phyloP scores from a whole-genome alignment of 1,140 invertebrate species.

The Frieseomelitta varia region DNA sequence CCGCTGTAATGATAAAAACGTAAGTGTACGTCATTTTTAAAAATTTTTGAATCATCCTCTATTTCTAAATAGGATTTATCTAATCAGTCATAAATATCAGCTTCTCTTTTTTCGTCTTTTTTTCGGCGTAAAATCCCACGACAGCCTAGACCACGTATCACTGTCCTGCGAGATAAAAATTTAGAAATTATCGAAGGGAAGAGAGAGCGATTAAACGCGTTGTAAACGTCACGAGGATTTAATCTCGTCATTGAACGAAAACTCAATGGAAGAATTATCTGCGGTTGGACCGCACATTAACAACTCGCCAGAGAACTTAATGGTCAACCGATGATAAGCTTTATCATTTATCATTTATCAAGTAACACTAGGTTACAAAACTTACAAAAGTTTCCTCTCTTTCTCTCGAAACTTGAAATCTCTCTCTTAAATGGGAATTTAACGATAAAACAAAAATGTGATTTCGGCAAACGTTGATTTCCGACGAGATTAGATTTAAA shows the following conservation, averaged over 20 bases:
- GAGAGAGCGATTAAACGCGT: not conserved
- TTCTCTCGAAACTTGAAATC: not conserved
- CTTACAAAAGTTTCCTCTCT: too few species aligned
- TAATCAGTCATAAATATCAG: not conserved
- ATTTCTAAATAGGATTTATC: not conserved
- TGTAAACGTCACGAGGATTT: not conserved
- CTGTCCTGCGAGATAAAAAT: not conserved
- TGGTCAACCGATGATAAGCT: conserved; percentile 31
- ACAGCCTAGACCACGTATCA: not conserved
- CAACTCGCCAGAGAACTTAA: conserved; percentile 1
- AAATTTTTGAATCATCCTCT: not conserved
- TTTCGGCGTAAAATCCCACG: not conserved
- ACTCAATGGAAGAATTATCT: conserved; percentile 38
- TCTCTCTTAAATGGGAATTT: not conserved
- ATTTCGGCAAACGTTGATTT: not conserved
- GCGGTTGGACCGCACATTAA: not conserved
- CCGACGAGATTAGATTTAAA: not conserved
- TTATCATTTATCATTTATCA: conserved; percentile 48
- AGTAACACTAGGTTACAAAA: conserved; percentile 42
- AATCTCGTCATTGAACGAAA: conserved; percentile 10
- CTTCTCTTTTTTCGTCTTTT: not conserved
- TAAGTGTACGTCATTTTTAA: too few species aligned
- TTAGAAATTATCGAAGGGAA: not conserved
- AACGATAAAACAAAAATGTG: not conserved
- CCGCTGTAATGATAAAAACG: not conserved